Conservation (phyloP, 2,113 vertebrate species). For the Myxocyprinus asiaticus region DNA sequence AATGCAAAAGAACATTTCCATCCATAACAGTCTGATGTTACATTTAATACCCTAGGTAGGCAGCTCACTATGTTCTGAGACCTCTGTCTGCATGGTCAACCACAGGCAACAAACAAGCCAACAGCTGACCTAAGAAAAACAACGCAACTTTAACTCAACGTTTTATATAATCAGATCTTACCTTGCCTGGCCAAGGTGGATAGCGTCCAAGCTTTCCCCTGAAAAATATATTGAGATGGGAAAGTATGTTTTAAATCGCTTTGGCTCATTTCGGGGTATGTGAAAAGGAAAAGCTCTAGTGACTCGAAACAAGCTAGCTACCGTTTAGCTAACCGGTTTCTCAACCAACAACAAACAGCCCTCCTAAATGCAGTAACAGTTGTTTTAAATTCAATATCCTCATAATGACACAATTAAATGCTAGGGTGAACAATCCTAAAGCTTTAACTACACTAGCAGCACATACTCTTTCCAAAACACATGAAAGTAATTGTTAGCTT, state of each 20-base stretch:
- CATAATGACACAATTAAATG: not conserved
- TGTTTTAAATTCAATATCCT: no score
- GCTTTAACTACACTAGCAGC: not conserved
- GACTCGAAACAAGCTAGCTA: constrained; percentile 5
- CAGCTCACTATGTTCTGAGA: not conserved
- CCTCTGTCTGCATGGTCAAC: not conserved
- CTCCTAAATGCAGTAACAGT: no score
- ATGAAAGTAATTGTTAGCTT: constrained; percentile 29
- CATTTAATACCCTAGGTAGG: not conserved
- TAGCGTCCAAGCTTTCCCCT: constrained; percentile 98
- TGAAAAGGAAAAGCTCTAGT: not conserved
- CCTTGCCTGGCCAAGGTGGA: constrained; percentile 99
- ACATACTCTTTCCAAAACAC: not conserved
- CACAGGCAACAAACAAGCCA: not conserved
- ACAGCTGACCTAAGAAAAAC: not conserved
- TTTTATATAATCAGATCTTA: constrained; percentile 64
- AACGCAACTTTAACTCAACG: not conserved
- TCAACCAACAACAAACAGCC: not conserved
- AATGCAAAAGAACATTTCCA: not conserved
- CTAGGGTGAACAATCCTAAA: not conserved
- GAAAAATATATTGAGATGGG: constrained; percentile 47
- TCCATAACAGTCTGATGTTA: not conserved
- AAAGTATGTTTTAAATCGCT: not conserved
- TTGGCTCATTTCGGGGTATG: not conserved
- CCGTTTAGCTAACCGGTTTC: constrained; percentile 1